phyloP scores from a whole-genome alignment of 2,113 vertebrate species.

The Oncorhynchus kisutch region DNA sequence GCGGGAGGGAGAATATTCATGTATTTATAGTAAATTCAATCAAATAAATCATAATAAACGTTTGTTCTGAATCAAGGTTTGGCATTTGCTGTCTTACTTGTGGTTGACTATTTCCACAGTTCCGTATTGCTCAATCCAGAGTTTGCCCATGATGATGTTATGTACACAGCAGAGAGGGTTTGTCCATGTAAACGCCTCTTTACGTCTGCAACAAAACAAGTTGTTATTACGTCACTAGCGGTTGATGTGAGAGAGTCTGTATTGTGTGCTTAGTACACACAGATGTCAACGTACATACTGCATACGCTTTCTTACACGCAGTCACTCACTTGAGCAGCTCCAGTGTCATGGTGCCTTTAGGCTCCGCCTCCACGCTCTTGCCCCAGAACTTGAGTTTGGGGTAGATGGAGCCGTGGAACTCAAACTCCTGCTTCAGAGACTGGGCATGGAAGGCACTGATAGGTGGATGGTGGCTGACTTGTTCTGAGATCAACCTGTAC shows the following conservation, averaged over 20 bases:
- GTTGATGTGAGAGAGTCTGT: neutral
- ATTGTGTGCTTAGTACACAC: neutral
- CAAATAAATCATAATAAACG: neutral
- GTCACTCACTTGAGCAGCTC: conserved; percentile 87
- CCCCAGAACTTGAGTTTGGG: conserved; percentile 98
- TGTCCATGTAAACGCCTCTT: conserved; percentile 92
- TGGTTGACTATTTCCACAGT: conserved; percentile 92
- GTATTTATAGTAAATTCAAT: neutral
- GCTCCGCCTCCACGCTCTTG: conserved; percentile 96
- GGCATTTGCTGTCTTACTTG: conserved; percentile 72
- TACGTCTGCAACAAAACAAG: conserved; percentile 75
- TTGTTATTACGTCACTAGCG: neutral
- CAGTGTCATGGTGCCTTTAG: conserved; percentile 92
- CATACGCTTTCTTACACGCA: neutral
- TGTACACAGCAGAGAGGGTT: conserved; percentile 96
- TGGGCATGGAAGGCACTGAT: conserved; percentile 92
- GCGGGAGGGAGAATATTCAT: conserved; percentile 9
- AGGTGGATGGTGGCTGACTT: conserved; percentile 96
- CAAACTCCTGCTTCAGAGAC: conserved; percentile 87
- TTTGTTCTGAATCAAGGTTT: neutral
- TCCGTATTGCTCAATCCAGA: conserved; percentile 97
- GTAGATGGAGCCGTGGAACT: conserved; percentile 95
- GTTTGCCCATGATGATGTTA: conserved; percentile 93
- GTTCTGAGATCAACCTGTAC: conserved; percentile 91
- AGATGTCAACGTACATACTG: neutral